Conservation (phyloP, 2,113 vertebrate genomes). For the Papio anubis region DNA sequence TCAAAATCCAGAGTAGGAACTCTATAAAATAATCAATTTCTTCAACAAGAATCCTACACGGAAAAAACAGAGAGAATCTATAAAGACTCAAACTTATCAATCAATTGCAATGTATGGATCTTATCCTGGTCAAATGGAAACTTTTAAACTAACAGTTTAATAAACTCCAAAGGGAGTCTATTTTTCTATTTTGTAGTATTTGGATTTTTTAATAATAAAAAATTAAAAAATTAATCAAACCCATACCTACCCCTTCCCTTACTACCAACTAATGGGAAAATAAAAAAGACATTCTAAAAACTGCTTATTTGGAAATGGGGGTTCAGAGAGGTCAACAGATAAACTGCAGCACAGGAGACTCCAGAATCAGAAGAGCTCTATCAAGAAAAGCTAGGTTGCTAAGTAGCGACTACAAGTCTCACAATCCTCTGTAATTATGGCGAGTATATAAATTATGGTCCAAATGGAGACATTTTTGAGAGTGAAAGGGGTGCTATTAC, state of each 20-base stretch:
- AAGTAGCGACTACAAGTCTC: neutral
- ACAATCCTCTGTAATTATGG: neutral
- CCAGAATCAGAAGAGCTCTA: conserved; percentile 21
- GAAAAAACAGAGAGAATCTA: neutral
- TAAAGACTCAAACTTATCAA: conserved; percentile 1
- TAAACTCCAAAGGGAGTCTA: conserved; percentile 22
- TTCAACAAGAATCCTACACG: neutral
- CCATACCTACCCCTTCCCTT: neutral
- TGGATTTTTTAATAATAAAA: conserved; percentile 30
- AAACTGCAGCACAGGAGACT: neutral
- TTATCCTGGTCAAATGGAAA: conserved; percentile 25
- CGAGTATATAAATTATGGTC: conserved; percentile 12
- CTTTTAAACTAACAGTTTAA: conserved; percentile 12
- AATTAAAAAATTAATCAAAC: neutral
- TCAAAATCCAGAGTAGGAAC: neutral
- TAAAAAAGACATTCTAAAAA: conserved; percentile 39
- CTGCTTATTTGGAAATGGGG: neutral
- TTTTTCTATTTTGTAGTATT: neutral
- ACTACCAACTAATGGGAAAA: conserved; percentile 1
- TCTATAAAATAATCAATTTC: neutral
- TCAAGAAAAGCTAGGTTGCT: conserved; percentile 22
- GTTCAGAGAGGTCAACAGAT: neutral
- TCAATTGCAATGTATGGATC: neutral
- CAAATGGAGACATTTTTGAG: conserved; percentile 1
- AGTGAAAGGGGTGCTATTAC: conserved; percentile 18